These are phyloP conservation scores for Pelobates fuscus DNA, from an alignment of 2,113 vertebrate genomes.

Conservation along the genomic window DNA sequence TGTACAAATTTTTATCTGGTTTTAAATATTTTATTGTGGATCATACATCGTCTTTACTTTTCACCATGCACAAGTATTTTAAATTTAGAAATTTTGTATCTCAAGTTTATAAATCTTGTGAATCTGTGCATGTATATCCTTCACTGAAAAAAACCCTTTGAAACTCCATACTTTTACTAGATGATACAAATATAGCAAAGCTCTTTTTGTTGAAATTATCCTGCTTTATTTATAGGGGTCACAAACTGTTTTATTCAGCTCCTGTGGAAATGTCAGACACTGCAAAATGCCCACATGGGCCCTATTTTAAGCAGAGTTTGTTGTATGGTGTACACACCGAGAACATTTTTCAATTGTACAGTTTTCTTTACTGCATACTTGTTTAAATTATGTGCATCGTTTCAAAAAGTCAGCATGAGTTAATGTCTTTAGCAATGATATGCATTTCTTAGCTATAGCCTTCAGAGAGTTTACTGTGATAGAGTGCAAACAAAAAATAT, in stretches of 20 bases:
- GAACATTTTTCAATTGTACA: conserved; percentile 32
- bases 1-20: too few relatives aligned
- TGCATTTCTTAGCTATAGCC: not conserved
- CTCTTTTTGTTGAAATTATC: conserved; percentile 23
- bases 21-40: too few relatives aligned
- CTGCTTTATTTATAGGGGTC: conserved; percentile 42
- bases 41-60: too few relatives aligned
- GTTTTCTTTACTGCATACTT: conserved; percentile 17
- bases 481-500: not conserved
- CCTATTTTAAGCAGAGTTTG: conserved; percentile 32
- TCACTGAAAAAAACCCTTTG: not conserved
- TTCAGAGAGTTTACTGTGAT: not conserved
- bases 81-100: too few relatives aligned
- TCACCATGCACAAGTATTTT: too few relatives aligned
- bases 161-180: not conserved
- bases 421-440: conserved; percentile 23
- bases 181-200: conserved; percentile 25
- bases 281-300: conserved; percentile 42
- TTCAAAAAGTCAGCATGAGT: not conserved
- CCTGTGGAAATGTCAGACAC: conserved; percentile 30
- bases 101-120: too few relatives aligned
- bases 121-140: too few relatives aligned
- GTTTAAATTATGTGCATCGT: conserved; percentile 41
- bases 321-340: conserved; percentile 28
- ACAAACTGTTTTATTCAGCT: conserved; percentile 37